Percentiles rank a stretch among this genome's conserved stretches.
These are phyloP conservation scores for Meganola albula DNA, from an alignment of 2,888 invertebrate species.

Conservation along the genomic window DNA sequence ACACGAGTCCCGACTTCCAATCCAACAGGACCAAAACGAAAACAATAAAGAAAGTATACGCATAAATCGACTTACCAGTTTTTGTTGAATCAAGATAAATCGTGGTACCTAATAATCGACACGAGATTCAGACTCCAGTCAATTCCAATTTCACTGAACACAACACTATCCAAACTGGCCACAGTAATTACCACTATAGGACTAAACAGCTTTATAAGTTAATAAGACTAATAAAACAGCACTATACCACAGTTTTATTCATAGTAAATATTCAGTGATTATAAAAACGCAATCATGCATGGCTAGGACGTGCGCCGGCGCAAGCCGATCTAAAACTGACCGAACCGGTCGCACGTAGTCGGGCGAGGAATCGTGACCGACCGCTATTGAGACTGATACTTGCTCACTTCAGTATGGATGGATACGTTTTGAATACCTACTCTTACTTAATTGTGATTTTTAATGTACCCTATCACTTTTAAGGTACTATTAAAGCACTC, in stretches of 20 bases:
- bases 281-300: conserved; percentile 44
- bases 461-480: conserved; percentile 9
- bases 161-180: conserved; percentile 31
- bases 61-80: conserved; percentile 50
- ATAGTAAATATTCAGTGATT: conserved; percentile 34
- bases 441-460: conserved; percentile 26
- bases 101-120: conserved; percentile 56
- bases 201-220: too few species aligned
- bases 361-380: conserved; percentile 54
- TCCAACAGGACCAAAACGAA: conserved; percentile 27
- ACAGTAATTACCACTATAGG: conserved; percentile 17
- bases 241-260: conserved; percentile 29
- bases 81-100: conserved; percentile 56
- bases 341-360: conserved; percentile 57
- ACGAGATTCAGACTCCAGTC: conserved; percentile 38
- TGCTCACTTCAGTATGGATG: conserved; percentile 29
- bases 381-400: conserved; percentile 33
- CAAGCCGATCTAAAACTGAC: conserved; percentile 65
- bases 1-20: conserved; percentile 8
- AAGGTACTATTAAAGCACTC: too few species aligned
- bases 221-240: too few species aligned
- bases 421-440: conserved; percentile 21
- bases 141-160: conserved; percentile 51
- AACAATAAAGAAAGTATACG: conserved; percentile 39
- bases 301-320: conserved; percentile 44